A percentile compares a stretch with the other conserved stretches of the same genome.
Conservation (phyloP, 1,140 invertebrate genomes). For the Ceratina calcarata region DNA sequence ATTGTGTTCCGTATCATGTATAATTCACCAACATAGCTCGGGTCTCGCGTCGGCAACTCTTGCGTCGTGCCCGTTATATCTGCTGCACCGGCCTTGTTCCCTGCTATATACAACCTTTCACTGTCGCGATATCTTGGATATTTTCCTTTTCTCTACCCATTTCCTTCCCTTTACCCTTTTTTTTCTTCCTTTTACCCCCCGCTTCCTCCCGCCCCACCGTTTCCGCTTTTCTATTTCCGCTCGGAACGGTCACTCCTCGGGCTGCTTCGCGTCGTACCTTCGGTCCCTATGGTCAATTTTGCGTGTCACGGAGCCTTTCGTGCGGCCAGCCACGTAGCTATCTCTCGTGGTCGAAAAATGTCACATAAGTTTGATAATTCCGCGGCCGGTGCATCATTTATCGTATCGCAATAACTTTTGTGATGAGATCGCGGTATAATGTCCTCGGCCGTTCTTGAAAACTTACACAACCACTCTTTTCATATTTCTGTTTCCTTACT, state of each 20-base stretch:
- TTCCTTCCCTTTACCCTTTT: conserved; percentile 28
- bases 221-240: conserved; percentile 1
- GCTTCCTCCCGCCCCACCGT: conserved; percentile 16
- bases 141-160: conserved; percentile 32
- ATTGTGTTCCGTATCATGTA: conserved; percentile 78
- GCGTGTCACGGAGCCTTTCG: conserved; percentile 63
- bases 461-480: conserved; percentile 19
- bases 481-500: background rate
- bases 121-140: conserved; percentile 61
- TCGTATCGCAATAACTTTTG: conserved; percentile 65
- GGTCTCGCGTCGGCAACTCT: conserved; percentile 71
- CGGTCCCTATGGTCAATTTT: conserved; percentile 61
- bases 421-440: conserved; percentile 60
- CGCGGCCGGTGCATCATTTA: conserved; percentile 59
- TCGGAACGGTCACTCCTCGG: conserved; percentile 12
- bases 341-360: conserved; percentile 52
- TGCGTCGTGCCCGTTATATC: conserved; percentile 67
- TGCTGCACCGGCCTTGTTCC: conserved; percentile 59
- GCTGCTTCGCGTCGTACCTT: conserved; percentile 32
- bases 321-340: conserved; percentile 23
- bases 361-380: conserved; percentile 63
- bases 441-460: conserved; percentile 38
- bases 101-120: conserved; percentile 60
- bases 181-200: background rate
- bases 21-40: conserved; percentile 76